phyloP scores from a whole-genome alignment of 2,888 invertebrate genomes.

The Leptinotarsa haldemani region DNA sequence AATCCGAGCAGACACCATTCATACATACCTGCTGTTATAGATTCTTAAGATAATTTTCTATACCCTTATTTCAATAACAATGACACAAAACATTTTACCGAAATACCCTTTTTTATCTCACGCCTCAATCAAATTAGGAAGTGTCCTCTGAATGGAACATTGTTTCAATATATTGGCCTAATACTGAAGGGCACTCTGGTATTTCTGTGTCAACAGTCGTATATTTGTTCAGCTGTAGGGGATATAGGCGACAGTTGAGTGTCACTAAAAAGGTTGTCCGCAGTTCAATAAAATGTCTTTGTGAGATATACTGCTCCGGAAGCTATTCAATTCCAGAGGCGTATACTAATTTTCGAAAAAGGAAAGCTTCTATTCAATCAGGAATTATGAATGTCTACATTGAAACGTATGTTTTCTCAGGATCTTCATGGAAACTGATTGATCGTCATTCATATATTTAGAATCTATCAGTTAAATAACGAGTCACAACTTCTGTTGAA shows the following conservation, averaged over 20 bases:
- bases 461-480: too few species aligned
- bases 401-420: too few species aligned
- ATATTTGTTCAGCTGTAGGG: constrained; percentile 48
- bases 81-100: not conserved
- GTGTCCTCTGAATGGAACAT: constrained; percentile 32
- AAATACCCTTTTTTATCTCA: not conserved
- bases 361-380: not conserved
- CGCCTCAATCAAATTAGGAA: constrained; percentile 33
- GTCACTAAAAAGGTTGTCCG: constrained; percentile 51
- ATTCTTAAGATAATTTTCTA: too few species aligned
- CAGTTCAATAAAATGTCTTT: constrained; percentile 53
- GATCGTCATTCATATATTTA: too few species aligned
- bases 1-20: too few species aligned
- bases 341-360: not conserved
- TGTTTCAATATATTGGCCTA: constrained; percentile 42
- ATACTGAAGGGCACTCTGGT: constrained; percentile 35
- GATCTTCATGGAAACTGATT: too few species aligned
- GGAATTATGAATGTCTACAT: too few species aligned
- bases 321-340: constrained; percentile 43
- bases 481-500: too few species aligned
- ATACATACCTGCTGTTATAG: too few species aligned
- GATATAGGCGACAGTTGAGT: constrained; percentile 47
- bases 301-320: constrained; percentile 50
- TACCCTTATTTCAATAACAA: too few species aligned
- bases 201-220: constrained; percentile 43